Evolutionary conservation across 2,888 invertebrate species (phyloP).

Genomic region (Chloromyia formosa): DNA sequence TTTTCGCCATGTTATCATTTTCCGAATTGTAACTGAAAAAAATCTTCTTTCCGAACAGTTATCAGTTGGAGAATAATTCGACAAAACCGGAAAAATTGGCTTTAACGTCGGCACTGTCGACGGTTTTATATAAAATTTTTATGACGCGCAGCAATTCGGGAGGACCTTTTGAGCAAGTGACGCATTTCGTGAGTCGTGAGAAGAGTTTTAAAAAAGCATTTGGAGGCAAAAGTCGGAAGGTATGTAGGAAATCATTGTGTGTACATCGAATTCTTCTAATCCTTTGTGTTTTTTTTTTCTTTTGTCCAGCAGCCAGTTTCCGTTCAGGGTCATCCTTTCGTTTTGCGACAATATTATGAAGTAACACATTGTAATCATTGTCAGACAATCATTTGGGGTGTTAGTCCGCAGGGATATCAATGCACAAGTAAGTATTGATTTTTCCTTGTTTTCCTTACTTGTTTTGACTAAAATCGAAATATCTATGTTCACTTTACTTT

Average conservation of each 20-base stretch:
- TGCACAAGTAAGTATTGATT: slow-evolving; percentile 76
- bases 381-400: slow-evolving; percentile 90
- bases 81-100: slow-evolving; percentile 75
- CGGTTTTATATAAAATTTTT: slow-evolving; percentile 81
- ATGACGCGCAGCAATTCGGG: slow-evolving; percentile 70
- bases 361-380: slow-evolving; percentile 95
- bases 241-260: slow-evolving; percentile 52
- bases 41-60: slow-evolving; percentile 62
- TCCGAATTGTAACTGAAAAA: neutral
- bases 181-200: slow-evolving; percentile 86
- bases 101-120: slow-evolving; percentile 75
- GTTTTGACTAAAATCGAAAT: neutral
- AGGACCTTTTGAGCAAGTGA: slow-evolving; percentile 75
- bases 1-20: neutral
- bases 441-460: neutral
- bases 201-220: slow-evolving; percentile 77
- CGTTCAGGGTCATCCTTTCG: slow-evolving; percentile 89
- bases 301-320: slow-evolving; percentile 68
- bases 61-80: slow-evolving; percentile 71
- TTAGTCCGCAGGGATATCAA: slow-evolving; percentile 96
- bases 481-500: slow-evolving; percentile 35
- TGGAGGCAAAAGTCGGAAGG: slow-evolving; percentile 75
- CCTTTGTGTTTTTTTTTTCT: neutral
- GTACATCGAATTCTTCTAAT: slow-evolving; percentile 44
- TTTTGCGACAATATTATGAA: slow-evolving; percentile 86